Percentiles rank a stretch among this genome's conserved stretches.
phyloP scores from a whole-genome alignment of 2,113 vertebrate species.

The Petroica traversi region DNA sequence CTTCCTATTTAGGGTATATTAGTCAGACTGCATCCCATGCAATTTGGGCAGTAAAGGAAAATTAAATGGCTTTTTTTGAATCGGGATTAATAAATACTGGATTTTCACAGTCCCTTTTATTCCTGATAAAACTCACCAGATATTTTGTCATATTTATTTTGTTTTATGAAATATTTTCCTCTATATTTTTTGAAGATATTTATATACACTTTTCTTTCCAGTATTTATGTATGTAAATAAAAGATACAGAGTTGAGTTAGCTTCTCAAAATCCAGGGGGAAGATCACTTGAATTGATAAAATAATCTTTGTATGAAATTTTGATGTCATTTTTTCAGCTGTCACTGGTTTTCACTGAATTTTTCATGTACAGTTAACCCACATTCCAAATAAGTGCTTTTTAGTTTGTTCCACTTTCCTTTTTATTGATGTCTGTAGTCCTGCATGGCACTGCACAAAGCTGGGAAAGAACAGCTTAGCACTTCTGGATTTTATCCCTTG shows the following conservation, averaged over 20 bases:
- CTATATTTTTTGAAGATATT: not conserved
- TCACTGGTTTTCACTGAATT: not conserved
- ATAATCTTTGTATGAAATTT: not conserved
- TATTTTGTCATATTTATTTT: not conserved
- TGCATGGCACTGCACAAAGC: not conserved
- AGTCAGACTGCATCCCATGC: not conserved
- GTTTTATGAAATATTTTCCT: not conserved
- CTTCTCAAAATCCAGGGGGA: not conserved
- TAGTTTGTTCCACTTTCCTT: not conserved
- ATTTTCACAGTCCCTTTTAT: not conserved
- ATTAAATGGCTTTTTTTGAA: rapidly evolving
- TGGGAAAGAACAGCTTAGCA: not conserved
- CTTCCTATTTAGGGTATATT: not conserved
- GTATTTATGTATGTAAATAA: not conserved
- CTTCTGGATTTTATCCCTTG: not conserved
- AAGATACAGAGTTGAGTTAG: not conserved
- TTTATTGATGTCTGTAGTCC: not conserved
- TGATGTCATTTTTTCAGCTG: not conserved
- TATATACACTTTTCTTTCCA: not conserved
- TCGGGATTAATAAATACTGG: not conserved
- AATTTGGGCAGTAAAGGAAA: not conserved
- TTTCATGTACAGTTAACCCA: not conserved
- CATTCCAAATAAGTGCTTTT: not conserved
- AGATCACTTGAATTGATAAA: not conserved
- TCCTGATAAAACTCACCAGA: not conserved